These are phyloP conservation scores for Papilio helenus DNA, from an alignment of 1,140 invertebrate species.

Conservation along the genomic window DNA sequence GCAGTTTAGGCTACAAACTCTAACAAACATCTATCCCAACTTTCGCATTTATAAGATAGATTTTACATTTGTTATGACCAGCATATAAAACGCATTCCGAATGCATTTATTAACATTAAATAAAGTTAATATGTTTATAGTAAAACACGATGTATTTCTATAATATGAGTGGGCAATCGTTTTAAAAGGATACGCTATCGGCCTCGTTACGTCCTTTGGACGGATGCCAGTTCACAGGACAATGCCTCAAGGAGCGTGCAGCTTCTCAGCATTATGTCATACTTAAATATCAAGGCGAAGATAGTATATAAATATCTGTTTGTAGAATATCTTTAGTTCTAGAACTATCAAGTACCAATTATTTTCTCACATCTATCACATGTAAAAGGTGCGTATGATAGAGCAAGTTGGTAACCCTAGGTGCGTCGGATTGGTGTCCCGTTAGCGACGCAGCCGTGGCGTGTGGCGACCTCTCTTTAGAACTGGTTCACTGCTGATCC, in stretches of 20 bases:
- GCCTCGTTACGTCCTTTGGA: slow-evolving; percentile 14
- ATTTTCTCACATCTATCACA: no score
- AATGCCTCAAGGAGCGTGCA: slow-evolving; percentile 11
- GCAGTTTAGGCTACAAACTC: no score
- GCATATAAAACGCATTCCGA: no score
- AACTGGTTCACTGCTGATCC: slow-evolving; percentile 60
- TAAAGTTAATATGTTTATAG: background rate
- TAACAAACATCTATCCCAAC: no score
- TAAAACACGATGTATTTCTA: background rate
- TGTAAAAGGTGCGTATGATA: background rate
- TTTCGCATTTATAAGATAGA: no score
- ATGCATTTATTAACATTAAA: no score
- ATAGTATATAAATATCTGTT: background rate
- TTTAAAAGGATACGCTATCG: slow-evolving; percentile 5
- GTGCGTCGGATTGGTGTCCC: slow-evolving; percentile 23
- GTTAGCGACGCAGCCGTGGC: background rate
- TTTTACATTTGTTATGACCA: no score
- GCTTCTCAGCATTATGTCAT: background rate
- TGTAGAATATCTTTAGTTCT: background rate
- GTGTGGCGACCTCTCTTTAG: slow-evolving; percentile 40
- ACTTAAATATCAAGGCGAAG: background rate
- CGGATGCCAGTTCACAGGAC: slow-evolving; percentile 4
- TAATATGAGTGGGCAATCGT: background rate
- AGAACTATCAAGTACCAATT: background rate
- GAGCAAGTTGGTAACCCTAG: background rate